Conservation (phyloP, 2,888 invertebrate genomes). For the Cataglyphis livida region DNA sequence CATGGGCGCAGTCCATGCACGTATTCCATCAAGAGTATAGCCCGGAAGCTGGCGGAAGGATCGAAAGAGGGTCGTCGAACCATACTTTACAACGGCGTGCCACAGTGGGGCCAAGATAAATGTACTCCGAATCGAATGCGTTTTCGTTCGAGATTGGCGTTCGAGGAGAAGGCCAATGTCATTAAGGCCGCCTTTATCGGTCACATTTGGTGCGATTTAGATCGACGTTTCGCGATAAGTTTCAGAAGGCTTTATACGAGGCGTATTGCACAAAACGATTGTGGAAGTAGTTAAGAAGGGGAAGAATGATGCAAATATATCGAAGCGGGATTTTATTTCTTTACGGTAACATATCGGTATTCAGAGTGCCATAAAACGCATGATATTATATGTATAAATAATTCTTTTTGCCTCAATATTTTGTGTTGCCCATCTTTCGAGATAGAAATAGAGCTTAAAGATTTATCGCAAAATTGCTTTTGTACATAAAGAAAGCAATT, state of each 20-base stretch:
- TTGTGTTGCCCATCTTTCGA: not conserved
- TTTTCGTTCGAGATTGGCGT: constrained; percentile 68
- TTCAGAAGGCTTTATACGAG: constrained; percentile 47
- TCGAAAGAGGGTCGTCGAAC: constrained; percentile 64
- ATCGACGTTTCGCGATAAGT: constrained; percentile 67
- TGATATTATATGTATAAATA: not conserved
- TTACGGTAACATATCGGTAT: constrained; percentile 38
- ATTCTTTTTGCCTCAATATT: not conserved
- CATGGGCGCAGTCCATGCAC: constrained; percentile 78
- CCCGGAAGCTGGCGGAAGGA: constrained; percentile 68
- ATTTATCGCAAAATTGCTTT: constrained; percentile 53
- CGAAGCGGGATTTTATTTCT: constrained; percentile 44
- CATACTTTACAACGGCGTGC: constrained; percentile 67
- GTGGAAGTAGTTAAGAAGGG: constrained; percentile 48
- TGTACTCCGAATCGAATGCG: constrained; percentile 75
- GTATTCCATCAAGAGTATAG: constrained; percentile 80
- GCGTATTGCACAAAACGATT: constrained; percentile 52
- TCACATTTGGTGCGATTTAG: constrained; percentile 70
- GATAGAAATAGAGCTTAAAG: constrained; percentile 38
- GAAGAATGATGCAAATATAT: constrained; percentile 55
- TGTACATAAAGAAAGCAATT: constrained; percentile 45
- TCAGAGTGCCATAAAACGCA: not conserved
- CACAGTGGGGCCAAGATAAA: constrained; percentile 74
- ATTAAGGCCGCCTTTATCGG: constrained; percentile 71
- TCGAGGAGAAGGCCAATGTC: constrained; percentile 55